These are phyloP conservation scores for Ciconia boyciana DNA, from an alignment of 2,113 vertebrate species.

Conservation along the genomic window DNA sequence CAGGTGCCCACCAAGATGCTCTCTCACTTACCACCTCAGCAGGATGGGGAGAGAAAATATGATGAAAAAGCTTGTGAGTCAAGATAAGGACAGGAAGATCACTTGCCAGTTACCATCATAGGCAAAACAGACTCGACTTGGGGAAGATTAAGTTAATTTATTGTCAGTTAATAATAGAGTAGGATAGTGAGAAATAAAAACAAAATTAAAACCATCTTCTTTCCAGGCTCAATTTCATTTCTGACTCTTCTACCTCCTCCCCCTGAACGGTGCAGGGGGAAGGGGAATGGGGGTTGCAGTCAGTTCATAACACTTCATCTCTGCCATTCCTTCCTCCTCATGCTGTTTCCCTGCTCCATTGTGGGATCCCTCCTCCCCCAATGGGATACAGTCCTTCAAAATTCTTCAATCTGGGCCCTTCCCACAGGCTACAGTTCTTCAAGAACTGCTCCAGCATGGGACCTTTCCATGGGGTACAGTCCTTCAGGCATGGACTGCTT, in stretches of 20 bases:
- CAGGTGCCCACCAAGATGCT: not conserved
- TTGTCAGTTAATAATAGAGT: not conserved
- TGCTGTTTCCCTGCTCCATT: not conserved
- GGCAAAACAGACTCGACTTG: not conserved
- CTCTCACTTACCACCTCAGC: not conserved
- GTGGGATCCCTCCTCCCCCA: not conserved
- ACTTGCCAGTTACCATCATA: not conserved
- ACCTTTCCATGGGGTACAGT: not conserved
- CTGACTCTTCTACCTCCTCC: not conserved
- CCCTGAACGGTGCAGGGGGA: not conserved
- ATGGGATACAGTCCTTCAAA: not conserved
- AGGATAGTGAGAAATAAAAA: not conserved
- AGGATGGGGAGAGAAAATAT: not conserved
- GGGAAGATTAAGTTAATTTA: not conserved
- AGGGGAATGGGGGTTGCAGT: not conserved
- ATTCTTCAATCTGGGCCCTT: not conserved
- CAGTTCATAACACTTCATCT: not conserved
- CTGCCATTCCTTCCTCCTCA: not conserved
- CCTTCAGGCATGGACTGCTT: not conserved
- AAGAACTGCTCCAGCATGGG: not conserved
- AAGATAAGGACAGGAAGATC: not conserved
- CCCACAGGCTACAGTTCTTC: rapidly evolving
- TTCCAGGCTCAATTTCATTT: not conserved
- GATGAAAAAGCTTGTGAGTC: not conserved
- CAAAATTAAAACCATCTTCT: not conserved